Evolutionary conservation across 2,888 invertebrate genomes (phyloP).

Genomic region (Mesoligia furuncula): DNA sequence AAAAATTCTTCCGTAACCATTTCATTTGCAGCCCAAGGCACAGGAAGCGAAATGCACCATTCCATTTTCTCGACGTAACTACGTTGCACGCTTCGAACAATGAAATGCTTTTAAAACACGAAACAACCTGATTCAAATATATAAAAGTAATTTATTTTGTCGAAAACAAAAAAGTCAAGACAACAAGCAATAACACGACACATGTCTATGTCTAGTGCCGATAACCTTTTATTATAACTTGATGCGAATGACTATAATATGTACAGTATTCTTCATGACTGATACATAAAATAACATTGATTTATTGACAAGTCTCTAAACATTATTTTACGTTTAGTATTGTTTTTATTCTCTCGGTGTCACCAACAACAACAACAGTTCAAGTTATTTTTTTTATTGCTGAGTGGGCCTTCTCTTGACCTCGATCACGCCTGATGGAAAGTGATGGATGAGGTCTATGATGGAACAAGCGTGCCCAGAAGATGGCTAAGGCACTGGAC

Average conservation of each 20-base stretch:
- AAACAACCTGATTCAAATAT: conserved; percentile 84
- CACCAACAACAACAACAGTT: too few species aligned
- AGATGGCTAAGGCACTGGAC: too few species aligned
- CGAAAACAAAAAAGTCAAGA: conserved; percentile 65
- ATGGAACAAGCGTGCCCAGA: too few species aligned
- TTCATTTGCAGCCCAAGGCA: conserved; percentile 87
- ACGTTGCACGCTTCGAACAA: conserved; percentile 86
- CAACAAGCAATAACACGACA: conserved; percentile 15
- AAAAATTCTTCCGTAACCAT: conserved; percentile 81
- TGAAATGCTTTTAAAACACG: conserved; percentile 89
- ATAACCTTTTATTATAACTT: not conserved
- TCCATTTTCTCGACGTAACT: conserved; percentile 87
- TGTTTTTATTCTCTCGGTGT: not conserved
- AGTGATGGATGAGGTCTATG: too few species aligned
- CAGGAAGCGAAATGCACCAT: conserved; percentile 86
- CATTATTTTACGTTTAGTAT: not conserved
- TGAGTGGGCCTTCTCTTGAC: too few species aligned
- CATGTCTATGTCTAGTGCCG: not conserved
- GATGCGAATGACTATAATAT: not conserved
- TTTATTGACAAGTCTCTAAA: not conserved
- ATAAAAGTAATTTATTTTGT: conserved; percentile 77
- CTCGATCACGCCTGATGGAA: too few species aligned
- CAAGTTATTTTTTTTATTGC: too few species aligned
- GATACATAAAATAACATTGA: not conserved
- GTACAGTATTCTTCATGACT: not conserved